Conservation (phyloP, 1,140 invertebrate genomes). For the Eubasilissa regina region DNA sequence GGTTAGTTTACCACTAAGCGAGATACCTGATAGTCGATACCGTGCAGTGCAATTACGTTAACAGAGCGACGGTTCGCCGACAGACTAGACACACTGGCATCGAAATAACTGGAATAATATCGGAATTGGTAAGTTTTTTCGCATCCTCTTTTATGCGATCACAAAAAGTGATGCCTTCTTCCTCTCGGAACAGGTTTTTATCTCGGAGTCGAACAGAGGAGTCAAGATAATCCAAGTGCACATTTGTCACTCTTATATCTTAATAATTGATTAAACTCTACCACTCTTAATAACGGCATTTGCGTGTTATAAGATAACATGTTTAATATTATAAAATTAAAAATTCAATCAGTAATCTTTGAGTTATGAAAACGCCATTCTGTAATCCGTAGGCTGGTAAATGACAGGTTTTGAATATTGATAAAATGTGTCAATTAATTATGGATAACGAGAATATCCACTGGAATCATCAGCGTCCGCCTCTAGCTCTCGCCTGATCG, state of each 20-base stretch:
- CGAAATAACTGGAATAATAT: conserved; percentile 34
- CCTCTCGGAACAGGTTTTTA: conserved; percentile 30
- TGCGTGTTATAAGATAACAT: too few relatives aligned
- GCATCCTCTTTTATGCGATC: conserved; percentile 4
- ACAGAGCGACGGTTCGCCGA: not conserved
- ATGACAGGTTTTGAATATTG: too few relatives aligned
- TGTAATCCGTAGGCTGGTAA: too few relatives aligned
- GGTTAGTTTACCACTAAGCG: not conserved
- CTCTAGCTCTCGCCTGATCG: conserved; percentile 9
- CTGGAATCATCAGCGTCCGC: not conserved
- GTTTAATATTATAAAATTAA: too few relatives aligned
- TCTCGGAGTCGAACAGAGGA: conserved; percentile 4
- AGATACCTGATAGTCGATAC: not conserved
- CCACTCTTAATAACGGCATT: not conserved
- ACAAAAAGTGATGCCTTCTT: conserved; percentile 35
- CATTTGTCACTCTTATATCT: not conserved
- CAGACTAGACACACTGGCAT: conserved; percentile 27
- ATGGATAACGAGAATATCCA: conserved; percentile 9
- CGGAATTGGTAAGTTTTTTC: conserved; percentile 7
- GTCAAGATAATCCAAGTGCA: not conserved
- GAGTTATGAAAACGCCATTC: too few relatives aligned
- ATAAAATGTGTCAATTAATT: not conserved
- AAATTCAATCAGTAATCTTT: too few relatives aligned
- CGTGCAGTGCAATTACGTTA: not conserved
- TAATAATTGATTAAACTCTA: not conserved